Evolutionary conservation across 1,140 invertebrate species (phyloP), one percentile per base, ranked within the genome.

Genomic region (Atta colombica): DNA sequence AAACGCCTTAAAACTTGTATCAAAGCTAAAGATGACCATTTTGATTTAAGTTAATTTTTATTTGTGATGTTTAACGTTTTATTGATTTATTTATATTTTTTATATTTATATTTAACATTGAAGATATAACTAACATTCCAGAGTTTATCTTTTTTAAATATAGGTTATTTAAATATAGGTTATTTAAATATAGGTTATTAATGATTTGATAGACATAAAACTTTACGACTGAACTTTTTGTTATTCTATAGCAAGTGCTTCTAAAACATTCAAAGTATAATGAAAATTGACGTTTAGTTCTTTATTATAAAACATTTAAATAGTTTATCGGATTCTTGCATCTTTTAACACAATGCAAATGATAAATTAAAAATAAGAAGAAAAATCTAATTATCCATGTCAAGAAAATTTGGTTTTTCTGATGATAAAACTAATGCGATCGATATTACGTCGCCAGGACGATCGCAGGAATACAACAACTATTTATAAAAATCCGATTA

Each of bases 401-500:
- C 21, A 45, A 45, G 16, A 45, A 10, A 68, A 69, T 3, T 18
- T 25, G 2, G 2, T 45, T 58, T 55, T 28, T 45, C 1, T 45
- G 31, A 21, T 6, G 12, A 55, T 31, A 55, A 71, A 71, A 60
- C 58, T 55, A 81, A 81, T 53, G 53, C 21, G 12, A 10, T 21
- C 35, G 78, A 71, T 35, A 45, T 71, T 1, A 16, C 49, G 31
- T 39, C 51, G 39, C 6, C 51, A 21, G 2, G 28, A 68, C 12
- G 39, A 58, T 71, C 65, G 31, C 66, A n/a, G 21, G 10, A 58
- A 39, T 58, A 81, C 35, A 81, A 71, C 31, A 5, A 55, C 31
- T 28, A 10, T 84, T 74, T 84, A 74, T 84, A 84, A 45, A 39
- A 84, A 74, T 72, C 10, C 58, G 71, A 51, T 39, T 49, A 75